Conservation (phyloP, 2,113 vertebrate species). For the Calidris pugnax region DNA sequence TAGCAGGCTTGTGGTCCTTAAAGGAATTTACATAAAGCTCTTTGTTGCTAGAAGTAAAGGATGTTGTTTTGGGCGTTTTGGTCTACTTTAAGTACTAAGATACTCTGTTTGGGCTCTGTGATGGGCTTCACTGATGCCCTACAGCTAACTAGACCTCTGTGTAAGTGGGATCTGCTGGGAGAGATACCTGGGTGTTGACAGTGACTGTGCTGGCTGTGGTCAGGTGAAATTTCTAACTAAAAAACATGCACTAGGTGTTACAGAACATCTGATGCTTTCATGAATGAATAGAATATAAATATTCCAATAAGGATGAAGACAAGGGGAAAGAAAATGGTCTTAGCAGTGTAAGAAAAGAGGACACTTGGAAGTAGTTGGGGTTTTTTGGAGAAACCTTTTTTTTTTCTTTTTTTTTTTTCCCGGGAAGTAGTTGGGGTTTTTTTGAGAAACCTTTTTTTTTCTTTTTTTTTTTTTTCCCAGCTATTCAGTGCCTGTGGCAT, state of each 20-base stretch:
- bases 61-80: neutral
- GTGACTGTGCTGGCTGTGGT: neutral
- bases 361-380: neutral
- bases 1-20: neutral
- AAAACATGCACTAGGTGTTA: neutral
- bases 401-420: neutral
- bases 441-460: neutral
- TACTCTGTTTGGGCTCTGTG: neutral
- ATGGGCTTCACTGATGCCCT: neutral
- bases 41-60: neutral
- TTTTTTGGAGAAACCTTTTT: neutral
- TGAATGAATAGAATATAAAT: neutral
- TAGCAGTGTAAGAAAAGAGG: neutral
- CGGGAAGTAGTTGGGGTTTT: neutral
- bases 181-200: neutral
- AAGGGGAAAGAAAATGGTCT: neutral
- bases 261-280: neutral
- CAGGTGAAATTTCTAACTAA: neutral
- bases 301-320: neutral
- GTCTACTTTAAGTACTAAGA: neutral
- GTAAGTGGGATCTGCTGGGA: neutral
- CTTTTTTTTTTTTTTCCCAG: neutral
- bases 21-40: neutral
- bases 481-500: neutral
- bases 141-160: neutral